Base-by-base conservation (phyloP, 2,888 invertebrate species). In the Lasioglossum zephyrum region DNA sequence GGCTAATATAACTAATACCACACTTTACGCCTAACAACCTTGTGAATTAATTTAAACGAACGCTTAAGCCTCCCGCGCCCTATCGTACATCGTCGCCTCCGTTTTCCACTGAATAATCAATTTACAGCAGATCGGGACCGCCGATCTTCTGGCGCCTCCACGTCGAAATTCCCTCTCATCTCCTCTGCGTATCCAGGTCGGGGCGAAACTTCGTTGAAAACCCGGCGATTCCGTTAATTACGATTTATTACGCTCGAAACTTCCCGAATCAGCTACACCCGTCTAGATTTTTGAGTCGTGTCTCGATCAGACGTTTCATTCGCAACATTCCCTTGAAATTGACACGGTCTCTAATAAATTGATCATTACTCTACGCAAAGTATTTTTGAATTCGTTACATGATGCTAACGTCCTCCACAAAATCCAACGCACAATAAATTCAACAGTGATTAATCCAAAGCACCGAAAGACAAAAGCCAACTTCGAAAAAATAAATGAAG, bases 1-100 rank as follows among this genome's bases (percentile, higher is more conserved):
- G 53, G 44, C 79, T 83, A 85, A 53, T 53, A 76, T 73, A 63
- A 76, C 83, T 83, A 76, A 79, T 73, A 26, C 72, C 66, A 16
- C 83, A 26, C 73, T 83, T 83, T 66, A 76, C 47, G 73, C 79
- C 39, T 76, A 83, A 85, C 83, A 83, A 73, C 79, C 53, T 6
- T 22, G 83, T n/a, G 85, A 83, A 83, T 85, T 85, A 83, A 85
- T 85, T 85, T 85, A 83, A 83, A 83, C 75, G 85, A 49, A 83
- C 83, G 73, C 82, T 83, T 84, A 73, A 79, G 75, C 39, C 41
- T n/a, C 73, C 31, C 66, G 47, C 79, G 39, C 57, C 75, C 79
- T n/a, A 76, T 73, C 79, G 69, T 83, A 82, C n/a, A 76, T 85
- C 76, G 83, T 66, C 63, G 39, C 83, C 66, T 79, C 83, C 78